Percentiles rank a stretch among this genome's conserved stretches.
phyloP scores from a whole-genome alignment of 2,888 invertebrate genomes.

The Osedax frankpressi region DNA sequence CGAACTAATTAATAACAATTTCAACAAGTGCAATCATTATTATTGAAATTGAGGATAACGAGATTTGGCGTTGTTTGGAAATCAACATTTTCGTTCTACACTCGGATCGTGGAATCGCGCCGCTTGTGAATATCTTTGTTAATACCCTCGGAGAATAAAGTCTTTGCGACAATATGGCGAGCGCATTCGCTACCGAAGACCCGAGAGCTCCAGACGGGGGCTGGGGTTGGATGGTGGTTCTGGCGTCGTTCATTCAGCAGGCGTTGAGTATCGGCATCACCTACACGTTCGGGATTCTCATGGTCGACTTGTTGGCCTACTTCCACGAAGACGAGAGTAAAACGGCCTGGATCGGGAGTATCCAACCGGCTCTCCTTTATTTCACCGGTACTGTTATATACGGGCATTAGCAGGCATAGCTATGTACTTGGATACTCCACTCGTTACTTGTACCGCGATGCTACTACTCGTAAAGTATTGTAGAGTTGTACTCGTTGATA shows the following conservation, averaged over 20 bases:
- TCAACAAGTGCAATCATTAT: too few relatives aligned
- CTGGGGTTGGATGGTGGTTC: constrained; percentile 26
- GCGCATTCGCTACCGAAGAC: not conserved
- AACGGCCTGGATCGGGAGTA: constrained; percentile 27
- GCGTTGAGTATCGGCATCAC: constrained; percentile 24
- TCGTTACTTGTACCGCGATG: too few relatives aligned
- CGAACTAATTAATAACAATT: too few relatives aligned
- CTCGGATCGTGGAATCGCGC: not conserved
- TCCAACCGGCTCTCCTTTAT: constrained; percentile 26
- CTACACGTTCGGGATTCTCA: constrained; percentile 27
- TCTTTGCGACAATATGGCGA: not conserved
- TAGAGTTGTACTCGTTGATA: too few relatives aligned
- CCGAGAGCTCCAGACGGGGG: constrained; percentile 25
- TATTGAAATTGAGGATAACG: too few relatives aligned
- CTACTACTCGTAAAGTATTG: too few relatives aligned
- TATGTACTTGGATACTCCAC: too few relatives aligned
- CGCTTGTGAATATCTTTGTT: not conserved
- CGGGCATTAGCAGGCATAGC: too few relatives aligned
- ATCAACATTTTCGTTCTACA: too few relatives aligned
- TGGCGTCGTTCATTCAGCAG: constrained; percentile 24
- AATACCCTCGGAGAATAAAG: too few relatives aligned
- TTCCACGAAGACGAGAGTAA: constrained; percentile 22
- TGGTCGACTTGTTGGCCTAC: constrained; percentile 21
- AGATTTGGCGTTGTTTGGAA: too few relatives aligned
- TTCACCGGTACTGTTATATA: constrained; percentile 27